Evolutionary conservation across 2,113 vertebrate genomes (phyloP), one percentile per base, ranked within the genome.

Genomic region (Mesitornis unicolor): DNA sequence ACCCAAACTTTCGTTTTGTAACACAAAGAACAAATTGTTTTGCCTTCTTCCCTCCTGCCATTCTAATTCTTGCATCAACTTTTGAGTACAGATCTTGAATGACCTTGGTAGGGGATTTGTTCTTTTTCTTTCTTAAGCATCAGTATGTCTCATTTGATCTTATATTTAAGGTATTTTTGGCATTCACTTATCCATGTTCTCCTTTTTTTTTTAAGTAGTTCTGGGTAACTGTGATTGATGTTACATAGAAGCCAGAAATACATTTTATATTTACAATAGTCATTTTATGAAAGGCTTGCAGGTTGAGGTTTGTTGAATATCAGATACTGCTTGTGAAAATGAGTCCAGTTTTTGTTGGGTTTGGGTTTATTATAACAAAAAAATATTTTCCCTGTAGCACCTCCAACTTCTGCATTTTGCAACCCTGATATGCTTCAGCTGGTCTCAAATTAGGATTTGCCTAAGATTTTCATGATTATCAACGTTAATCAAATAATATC

Each of bases 111-210:
- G 38, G 9, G 10, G 2, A 43, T 69, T 86, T 84, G 5, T 67
- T 81, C 16, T 29, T 67, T 83, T 83, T 77, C 35, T 71, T 78
- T 80, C 14, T 88, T 60, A n/a, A 73, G 28, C 7, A 33, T 60
- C 33, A 7, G 31, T 56, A 1, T 61, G 22, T 84, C 15, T 91
- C 5, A 19, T 43, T 65, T 87, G 28, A 53, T 36, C 9, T 73
- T 48, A 9, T 5, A 1, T 73, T 47, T 74, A 33, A 15, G 13
- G 16, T 70, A 42, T 40, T 54, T 60, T 67, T 68, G 25, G 6
- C 15, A 56, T 53, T 59, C 2, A 0, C 12, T 73, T 76, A 10
- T 65, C 22, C 11, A 0, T 19, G 4, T 26, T 40, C 19, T 16
- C n/a, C n/a, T 29, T 14, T 36, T 54, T 24, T 63, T 65, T 78